Conservation (phyloP, 2,888 invertebrate species). For the Oscheius sp. region DNA sequence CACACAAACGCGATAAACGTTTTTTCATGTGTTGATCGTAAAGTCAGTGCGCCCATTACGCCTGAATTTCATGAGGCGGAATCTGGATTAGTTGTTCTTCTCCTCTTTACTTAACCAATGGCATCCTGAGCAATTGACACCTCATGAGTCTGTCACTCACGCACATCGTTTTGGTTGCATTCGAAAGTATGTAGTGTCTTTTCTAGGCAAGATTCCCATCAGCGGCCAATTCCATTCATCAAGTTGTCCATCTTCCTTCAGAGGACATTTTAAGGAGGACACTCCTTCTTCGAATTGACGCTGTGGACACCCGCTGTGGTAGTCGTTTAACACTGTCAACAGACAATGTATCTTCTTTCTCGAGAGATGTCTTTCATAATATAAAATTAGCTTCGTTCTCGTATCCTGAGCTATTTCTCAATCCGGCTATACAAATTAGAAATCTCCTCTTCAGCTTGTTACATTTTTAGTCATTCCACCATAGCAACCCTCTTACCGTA, state of each 20-base stretch:
- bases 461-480: not conserved
- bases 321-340: slow-evolving; percentile 17
- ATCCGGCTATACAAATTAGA: not conserved
- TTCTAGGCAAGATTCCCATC: slow-evolving; percentile 10
- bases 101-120: not conserved
- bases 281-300: slow-evolving; percentile 15
- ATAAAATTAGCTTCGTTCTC: slow-evolving; percentile 3
- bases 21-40: slow-evolving; percentile 14
- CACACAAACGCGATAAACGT: slow-evolving; percentile 6
- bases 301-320: slow-evolving; percentile 18
- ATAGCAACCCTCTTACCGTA: not conserved
- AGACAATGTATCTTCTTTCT: not conserved
- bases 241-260: not conserved
- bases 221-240: slow-evolving; percentile 23
- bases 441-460: not conserved
- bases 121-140: not conserved
- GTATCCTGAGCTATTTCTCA: slow-evolving; percentile 12
- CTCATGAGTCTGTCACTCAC: slow-evolving; percentile 25
- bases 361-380: slow-evolving; percentile 18
- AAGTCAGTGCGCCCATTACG: slow-evolving; percentile 20
- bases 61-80: slow-evolving; percentile 16
- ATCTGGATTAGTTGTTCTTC: not conserved
- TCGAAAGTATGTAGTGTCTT: slow-evolving; percentile 26
- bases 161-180: slow-evolving; percentile 30
- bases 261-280: slow-evolving; percentile 4